Base-by-base conservation (phyloP, 2,888 invertebrate genomes). In the Synergus gifuensis region DNA sequence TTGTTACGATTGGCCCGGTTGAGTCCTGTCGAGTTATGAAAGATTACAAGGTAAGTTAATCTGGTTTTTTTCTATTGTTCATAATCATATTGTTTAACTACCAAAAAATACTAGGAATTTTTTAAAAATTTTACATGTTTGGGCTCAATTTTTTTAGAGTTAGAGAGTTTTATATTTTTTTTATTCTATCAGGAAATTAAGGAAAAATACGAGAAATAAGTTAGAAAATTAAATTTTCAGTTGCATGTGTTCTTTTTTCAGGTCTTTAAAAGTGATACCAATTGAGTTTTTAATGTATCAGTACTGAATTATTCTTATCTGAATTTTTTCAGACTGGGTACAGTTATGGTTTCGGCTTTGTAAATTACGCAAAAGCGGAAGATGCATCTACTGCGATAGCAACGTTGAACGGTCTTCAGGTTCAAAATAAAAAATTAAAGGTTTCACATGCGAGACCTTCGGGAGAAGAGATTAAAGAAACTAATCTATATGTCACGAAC, bases 271-370 rank as follows among this genome's bases (percentile, higher is more conserved):
- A 11, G 22, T 76, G 11, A 16, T 49, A 46, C 44, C 11, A 60
- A 60, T 46, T 14, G 5, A 22, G 42, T 77, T 5, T 16, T n/a
- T 46, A 46, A n/a, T 28, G 11, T 18, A 44, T 63, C 14, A 36
- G 12, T 62, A 77, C 14, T 77, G 7, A 67, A 66, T 76, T 63
- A 22, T 76, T 76, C 54, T 42, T 81, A 40, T 67, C 42, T 67
- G 58, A 14, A 69, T 36, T 44, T 60, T 42, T 42, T 40, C 94
- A 97, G 95, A 98, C 98, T 92, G 98, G 98, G 76, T 98, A 98
- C 94, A 98, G 98, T 93, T 98, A 97, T 93, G 98, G 98, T 63
- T 98, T 98, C 93, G 98, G 98, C 62, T 98, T 98, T 93, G 98
- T 98, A 67, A 98, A 98, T 93, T 98, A 96, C 92, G 94, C 95